Conservation (phyloP, 2,113 vertebrate genomes). For the Paramisgurnus dabryanus region DNA sequence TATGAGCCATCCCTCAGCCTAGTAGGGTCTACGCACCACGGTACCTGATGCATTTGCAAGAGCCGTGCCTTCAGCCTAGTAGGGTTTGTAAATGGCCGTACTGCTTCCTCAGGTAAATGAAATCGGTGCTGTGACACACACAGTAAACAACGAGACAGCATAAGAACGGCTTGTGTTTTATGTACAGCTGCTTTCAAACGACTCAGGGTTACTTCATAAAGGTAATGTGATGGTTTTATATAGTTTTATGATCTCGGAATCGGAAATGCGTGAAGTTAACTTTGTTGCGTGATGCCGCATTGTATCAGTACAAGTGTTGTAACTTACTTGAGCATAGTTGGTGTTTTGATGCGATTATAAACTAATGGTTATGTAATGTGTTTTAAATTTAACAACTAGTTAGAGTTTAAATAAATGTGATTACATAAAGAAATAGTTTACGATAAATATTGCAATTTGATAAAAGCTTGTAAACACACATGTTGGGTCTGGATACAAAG, state of each 20-base stretch:
- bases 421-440: too few relatives aligned
- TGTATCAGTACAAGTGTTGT: neutral
- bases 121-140: neutral
- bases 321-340: neutral
- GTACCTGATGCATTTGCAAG: neutral
- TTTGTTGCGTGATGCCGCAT: too few relatives aligned
- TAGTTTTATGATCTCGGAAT: neutral
- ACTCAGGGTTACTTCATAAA: neutral
- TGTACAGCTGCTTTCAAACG: neutral
- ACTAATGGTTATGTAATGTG: too few relatives aligned
- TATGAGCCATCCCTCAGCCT: neutral
- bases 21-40: neutral
- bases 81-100: neutral
- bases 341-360: too few relatives aligned
- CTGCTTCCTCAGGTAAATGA: neutral
- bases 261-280: too few relatives aligned
- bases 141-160: neutral
- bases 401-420: too few relatives aligned
- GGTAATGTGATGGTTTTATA: neutral
- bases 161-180: neutral
- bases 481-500: too few relatives aligned
- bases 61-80: neutral
- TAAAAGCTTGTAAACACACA: too few relatives aligned
- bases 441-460: too few relatives aligned
- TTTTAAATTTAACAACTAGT: too few relatives aligned